Percentiles rank a stretch among this genome's conserved stretches.
Conservation (phyloP, 2,113 vertebrate genomes). For the Equus quagga region DNA sequence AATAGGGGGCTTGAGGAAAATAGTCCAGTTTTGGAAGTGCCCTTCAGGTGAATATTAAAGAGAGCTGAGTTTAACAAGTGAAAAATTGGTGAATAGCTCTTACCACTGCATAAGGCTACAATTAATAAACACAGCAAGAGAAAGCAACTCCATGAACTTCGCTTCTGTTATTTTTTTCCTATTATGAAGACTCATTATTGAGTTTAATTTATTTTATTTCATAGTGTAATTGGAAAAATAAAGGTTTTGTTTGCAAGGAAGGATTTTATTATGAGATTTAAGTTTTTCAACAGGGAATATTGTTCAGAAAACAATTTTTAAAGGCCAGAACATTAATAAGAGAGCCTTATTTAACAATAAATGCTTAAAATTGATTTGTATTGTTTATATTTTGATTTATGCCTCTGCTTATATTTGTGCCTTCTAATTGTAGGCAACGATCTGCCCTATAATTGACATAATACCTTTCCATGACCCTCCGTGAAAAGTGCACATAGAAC, state of each 20-base stretch:
- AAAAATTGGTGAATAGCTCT: background rate
- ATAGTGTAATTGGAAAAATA: conserved; percentile 20
- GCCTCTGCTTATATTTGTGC: background rate
- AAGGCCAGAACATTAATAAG: conserved; percentile 46
- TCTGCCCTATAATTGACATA: background rate
- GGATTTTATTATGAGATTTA: conserved; percentile 43
- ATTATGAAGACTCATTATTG: background rate
- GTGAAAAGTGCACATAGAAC: background rate
- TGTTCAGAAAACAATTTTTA: conserved; percentile 24
- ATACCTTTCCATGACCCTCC: background rate
- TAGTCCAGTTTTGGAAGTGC: background rate
- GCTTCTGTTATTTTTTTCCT: background rate
- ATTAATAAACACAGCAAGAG: background rate
- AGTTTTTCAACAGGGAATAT: conserved; percentile 19
- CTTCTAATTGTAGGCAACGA: background rate
- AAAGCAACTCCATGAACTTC: background rate
- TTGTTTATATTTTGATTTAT: conserved; percentile 35
- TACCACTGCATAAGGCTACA: background rate
- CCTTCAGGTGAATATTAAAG: background rate
- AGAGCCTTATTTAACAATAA: conserved; percentile 39
- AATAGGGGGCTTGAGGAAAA: background rate
- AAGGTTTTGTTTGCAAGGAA: background rate
- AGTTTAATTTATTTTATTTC: background rate
- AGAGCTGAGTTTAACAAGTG: background rate
- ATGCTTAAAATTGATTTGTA: conserved; percentile 32